Evolutionary conservation across 2,888 invertebrate species (phyloP).

Genomic region (Ornithoptera priamus): DNA sequence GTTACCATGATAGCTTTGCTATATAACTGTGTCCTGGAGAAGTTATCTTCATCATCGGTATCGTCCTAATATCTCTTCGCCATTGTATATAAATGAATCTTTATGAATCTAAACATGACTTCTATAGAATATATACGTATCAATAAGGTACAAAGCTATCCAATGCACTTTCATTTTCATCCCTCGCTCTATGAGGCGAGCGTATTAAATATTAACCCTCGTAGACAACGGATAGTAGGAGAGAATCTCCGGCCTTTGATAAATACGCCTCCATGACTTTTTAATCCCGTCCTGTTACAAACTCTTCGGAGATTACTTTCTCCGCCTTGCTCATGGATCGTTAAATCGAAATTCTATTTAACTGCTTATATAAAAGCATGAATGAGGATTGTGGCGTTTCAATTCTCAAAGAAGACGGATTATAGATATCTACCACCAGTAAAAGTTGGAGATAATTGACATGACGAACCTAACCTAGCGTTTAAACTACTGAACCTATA

Average conservation of each 20-base stretch:
- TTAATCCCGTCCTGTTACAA: slow-evolving; percentile 46
- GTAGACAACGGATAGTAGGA: slow-evolving; percentile 24
- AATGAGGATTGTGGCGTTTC: neutral
- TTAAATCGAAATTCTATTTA: slow-evolving; percentile 18
- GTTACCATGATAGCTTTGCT: too few species aligned
- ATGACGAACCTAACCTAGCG: too few species aligned
- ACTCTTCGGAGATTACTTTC: slow-evolving; percentile 30
- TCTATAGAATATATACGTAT: neutral
- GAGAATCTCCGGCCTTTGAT: slow-evolving; percentile 39
- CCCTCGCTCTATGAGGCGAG: slow-evolving; percentile 29
- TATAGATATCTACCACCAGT: too few species aligned
- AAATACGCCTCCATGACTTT: slow-evolving; percentile 46
- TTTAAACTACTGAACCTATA: too few species aligned
- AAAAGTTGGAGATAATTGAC: too few species aligned
- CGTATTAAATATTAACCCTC: slow-evolving; percentile 53
- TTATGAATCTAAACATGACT: neutral
- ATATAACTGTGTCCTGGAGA: too few species aligned
- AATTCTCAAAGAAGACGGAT: neutral
- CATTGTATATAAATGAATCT: neutral
- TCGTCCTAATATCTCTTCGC: too few species aligned
- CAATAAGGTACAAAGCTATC: slow-evolving; percentile 11
- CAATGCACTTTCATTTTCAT: slow-evolving; percentile 18
- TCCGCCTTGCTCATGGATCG: slow-evolving; percentile 10
- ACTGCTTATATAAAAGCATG: slow-evolving; percentile 42
- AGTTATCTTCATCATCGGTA: too few species aligned